Percentiles rank a stretch among this genome's conserved stretches.
Conservation (phyloP, 2,797 vertebrate genomes). For the Tiaroga cobitis region DNA sequence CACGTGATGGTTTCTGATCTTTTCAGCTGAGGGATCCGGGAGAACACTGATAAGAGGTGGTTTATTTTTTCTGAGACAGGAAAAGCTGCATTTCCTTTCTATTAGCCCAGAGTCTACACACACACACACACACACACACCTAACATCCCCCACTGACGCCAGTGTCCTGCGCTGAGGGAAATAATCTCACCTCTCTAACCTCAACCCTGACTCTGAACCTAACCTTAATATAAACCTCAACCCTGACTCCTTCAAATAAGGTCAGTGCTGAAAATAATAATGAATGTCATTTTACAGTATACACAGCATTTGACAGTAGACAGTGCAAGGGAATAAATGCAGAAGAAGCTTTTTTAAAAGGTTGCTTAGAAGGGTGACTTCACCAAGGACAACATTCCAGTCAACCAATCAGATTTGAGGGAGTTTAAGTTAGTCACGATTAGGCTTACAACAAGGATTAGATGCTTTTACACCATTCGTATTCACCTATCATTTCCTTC, state of each 20-base stretch:
- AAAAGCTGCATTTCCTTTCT: slow-evolving; percentile 43
- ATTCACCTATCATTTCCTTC: not conserved
- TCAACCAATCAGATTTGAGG: not conserved
- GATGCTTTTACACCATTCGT: not conserved
- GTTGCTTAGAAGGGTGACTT: not conserved
- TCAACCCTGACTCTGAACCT: not conserved
- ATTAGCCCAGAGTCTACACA: slow-evolving; percentile 39
- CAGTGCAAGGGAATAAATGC: not conserved
- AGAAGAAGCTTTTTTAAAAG: not conserved
- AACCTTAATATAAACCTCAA: not conserved
- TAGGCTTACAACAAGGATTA: not conserved
- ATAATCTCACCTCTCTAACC: slow-evolving; percentile 2
- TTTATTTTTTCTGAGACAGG: slow-evolving; percentile 48
- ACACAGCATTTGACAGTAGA: not conserved
- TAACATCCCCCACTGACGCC: slow-evolving; percentile 45
- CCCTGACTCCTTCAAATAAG: not conserved
- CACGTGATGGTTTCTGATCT: slow-evolving; percentile 24
- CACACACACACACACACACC: slow-evolving; percentile 32
- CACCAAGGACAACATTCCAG: not conserved
- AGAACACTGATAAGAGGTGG: slow-evolving; percentile 22
- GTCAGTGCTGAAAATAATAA: not conserved
- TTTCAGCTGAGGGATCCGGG: slow-evolving; percentile 6
- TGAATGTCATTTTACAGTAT: not conserved
- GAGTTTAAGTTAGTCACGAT: not conserved
- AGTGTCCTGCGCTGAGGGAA: slow-evolving; percentile 8